Evolutionary conservation across 2,113 vertebrate genomes (phyloP).

Genomic region (Rhea pennata): DNA sequence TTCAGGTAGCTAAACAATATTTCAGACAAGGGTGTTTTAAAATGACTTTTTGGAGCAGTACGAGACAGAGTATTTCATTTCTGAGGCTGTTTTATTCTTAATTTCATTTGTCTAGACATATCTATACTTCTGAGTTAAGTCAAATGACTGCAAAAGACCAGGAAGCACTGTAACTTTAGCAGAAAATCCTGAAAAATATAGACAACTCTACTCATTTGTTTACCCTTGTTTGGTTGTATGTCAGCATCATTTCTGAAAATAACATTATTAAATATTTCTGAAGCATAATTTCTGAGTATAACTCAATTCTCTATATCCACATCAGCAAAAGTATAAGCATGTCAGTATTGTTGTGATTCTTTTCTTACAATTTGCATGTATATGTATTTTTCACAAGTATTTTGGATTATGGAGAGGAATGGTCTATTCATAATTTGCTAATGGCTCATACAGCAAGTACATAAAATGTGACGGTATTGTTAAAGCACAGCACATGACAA

Average conservation of each 20-base stretch:
- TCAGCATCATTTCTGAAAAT: neutral
- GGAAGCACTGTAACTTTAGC: neutral
- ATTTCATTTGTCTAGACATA: neutral
- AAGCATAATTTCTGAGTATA: neutral
- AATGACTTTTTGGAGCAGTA: neutral
- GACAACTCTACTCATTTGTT: neutral
- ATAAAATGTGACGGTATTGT: neutral
- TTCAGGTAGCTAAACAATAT: neutral
- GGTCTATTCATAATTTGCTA: neutral
- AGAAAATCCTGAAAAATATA: neutral
- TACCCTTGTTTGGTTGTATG: neutral
- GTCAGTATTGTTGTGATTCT: neutral
- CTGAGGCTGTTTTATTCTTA: neutral
- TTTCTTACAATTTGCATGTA: neutral
- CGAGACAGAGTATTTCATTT: neutral
- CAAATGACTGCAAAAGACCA: neutral
- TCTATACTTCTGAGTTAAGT: conserved; percentile 11
- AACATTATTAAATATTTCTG: neutral
- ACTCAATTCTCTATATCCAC: neutral
- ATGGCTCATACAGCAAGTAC: neutral
- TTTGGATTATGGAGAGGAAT: neutral
- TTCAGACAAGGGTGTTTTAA: neutral
- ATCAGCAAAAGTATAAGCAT: neutral
- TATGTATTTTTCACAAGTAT: neutral
- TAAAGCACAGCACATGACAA: neutral